Conservation (phyloP, 2,113 vertebrate genomes). For the Acanthochromis polyacanthus region DNA sequence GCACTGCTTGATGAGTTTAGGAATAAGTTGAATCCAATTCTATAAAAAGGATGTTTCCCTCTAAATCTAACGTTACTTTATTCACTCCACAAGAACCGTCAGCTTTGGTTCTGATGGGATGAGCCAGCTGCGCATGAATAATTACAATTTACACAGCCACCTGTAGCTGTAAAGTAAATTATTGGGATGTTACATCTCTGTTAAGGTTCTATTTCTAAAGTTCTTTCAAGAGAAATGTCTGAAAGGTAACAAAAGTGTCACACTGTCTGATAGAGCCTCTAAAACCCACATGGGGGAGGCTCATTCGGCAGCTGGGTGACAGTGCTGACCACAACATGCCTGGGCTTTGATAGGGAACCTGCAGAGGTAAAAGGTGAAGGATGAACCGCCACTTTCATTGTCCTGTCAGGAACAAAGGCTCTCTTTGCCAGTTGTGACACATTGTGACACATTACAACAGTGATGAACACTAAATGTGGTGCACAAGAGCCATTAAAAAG, state of each 20-base stretch:
- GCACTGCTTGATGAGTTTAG: no score
- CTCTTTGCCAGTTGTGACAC: slow-evolving; percentile 37
- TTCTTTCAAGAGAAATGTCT: slow-evolving; percentile 9
- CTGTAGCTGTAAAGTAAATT: background rate
- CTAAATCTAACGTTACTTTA: no score
- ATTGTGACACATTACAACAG: slow-evolving; percentile 46
- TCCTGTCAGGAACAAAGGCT: slow-evolving; percentile 69
- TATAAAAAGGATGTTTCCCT: no score
- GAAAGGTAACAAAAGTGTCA: slow-evolving; percentile 12
- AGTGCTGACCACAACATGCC: slow-evolving; percentile 31
- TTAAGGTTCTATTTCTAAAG: background rate
- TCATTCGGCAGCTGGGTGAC: slow-evolving; percentile 40
- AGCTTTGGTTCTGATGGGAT: background rate
- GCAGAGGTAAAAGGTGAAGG: slow-evolving; percentile 49
- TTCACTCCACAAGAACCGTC: background rate
- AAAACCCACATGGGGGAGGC: slow-evolving; percentile 1
- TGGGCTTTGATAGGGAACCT: slow-evolving; percentile 55
- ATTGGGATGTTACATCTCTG: background rate
- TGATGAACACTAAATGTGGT: slow-evolving; percentile 54
- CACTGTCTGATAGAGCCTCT: slow-evolving; percentile 2
- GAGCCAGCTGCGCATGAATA: slow-evolving; percentile 1
- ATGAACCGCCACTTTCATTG: slow-evolving; percentile 59
- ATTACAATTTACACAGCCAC: background rate
- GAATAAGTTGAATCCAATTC: no score
- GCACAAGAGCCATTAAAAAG: slow-evolving; percentile 28